Evolutionary conservation across 2,797 vertebrate genomes (phyloP).

Genomic region (Neosalanx taihuensis): DNA sequence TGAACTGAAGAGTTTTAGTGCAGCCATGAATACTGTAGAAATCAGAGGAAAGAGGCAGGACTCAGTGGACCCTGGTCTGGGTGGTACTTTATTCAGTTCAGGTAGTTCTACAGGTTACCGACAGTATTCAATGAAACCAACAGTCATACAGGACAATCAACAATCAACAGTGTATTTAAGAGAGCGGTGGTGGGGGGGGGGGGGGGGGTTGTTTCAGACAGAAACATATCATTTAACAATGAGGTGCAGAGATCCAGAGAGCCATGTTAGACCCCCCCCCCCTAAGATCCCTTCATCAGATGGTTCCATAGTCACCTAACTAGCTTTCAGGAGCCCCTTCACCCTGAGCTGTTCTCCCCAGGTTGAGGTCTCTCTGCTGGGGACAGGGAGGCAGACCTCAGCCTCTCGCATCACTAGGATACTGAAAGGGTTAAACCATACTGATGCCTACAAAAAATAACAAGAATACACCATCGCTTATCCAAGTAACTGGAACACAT

Average conservation of each 20-base stretch:
- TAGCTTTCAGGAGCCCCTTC: too few species aligned
- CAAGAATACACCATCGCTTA: slow-evolving; percentile 25
- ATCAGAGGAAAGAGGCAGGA: background rate
- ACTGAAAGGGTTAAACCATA: slow-evolving; percentile 22
- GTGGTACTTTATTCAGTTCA: slow-evolving; percentile 76
- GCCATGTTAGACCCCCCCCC: slow-evolving; percentile 23
- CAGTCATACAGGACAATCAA: slow-evolving; percentile 64
- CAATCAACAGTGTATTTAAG: slow-evolving; percentile 63
- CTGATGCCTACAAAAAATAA: slow-evolving; percentile 24
- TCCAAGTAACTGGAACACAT: slow-evolving; percentile 53
- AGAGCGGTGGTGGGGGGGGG: slow-evolving; percentile 41
- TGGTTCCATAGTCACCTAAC: background rate
- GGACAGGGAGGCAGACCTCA: background rate
- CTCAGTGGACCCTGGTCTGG: slow-evolving; percentile 19
- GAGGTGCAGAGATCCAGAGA: too few species aligned
- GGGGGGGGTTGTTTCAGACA: slow-evolving; percentile 28
- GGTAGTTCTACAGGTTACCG: slow-evolving; percentile 70
- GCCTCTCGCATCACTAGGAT: slow-evolving; percentile 14
- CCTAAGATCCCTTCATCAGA: slow-evolving; percentile 47
- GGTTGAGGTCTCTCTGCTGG: background rate
- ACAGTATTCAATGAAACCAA: slow-evolving; percentile 61
- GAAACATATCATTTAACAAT: slow-evolving; percentile 41
- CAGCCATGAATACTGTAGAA: background rate
- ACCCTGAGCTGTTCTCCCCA: slow-evolving; percentile 17
- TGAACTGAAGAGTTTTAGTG: background rate